Percentiles rank a stretch among this genome's conserved stretches.
phyloP scores from a whole-genome alignment of 2,797 vertebrate species.

The Petrocephalus schoutedeni region DNA sequence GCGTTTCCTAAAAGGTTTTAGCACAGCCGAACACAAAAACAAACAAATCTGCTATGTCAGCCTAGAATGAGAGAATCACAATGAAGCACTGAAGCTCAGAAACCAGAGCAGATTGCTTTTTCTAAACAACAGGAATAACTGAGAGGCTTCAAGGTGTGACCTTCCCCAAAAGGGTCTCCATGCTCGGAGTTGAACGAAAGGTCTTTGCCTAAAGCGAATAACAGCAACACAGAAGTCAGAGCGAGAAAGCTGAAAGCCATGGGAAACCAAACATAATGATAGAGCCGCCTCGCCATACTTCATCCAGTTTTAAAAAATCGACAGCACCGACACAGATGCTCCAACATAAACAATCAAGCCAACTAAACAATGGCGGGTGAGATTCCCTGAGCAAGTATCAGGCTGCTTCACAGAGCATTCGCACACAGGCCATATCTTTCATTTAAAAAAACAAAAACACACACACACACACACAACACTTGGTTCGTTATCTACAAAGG shows the following conservation, averaged over 20 bases:
- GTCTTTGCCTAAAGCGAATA: background rate
- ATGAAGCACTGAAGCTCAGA: background rate
- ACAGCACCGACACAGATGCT: background rate
- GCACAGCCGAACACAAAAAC: background rate
- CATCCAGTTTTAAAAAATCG: background rate
- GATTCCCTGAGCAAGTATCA: background rate
- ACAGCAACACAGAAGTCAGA: background rate
- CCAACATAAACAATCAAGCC: background rate
- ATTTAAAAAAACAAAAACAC: background rate
- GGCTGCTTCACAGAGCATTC: background rate
- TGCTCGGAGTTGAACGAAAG: background rate
- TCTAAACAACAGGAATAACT: background rate
- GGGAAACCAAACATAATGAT: slow-evolving; percentile 2
- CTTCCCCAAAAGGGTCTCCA: background rate
- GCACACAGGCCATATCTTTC: background rate
- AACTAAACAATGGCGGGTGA: background rate
- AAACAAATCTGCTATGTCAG: background rate
- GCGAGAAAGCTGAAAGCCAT: background rate
- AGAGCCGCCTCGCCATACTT: background rate
- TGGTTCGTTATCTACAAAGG: background rate
- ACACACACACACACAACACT: background rate
- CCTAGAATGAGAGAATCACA: background rate
- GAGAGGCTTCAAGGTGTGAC: background rate
- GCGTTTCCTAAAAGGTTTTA: background rate
- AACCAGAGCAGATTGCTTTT: background rate